phyloP scores from a whole-genome alignment of 2,797 vertebrate genomes.

The Streptopelia turtur region DNA sequence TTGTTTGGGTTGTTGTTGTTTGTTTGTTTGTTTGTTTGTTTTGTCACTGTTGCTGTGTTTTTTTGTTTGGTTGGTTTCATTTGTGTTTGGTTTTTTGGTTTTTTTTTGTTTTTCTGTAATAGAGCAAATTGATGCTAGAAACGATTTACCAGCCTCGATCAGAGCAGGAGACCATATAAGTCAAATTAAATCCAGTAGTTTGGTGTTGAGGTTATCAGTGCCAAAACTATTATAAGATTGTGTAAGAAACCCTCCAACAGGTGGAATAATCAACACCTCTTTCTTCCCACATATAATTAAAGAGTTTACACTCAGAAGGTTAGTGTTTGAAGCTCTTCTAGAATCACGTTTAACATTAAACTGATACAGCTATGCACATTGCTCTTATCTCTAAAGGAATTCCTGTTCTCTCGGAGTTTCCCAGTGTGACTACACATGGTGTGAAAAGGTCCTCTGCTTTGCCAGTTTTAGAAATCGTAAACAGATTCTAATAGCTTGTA shows the following conservation, averaged over 20 bases:
- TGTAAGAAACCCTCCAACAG: background rate
- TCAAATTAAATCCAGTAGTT: background rate
- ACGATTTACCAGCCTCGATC: background rate
- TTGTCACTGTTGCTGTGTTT: too few species aligned
- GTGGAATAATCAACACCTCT: background rate
- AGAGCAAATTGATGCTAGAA: background rate
- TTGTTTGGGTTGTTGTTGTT: background rate
- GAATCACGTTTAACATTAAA: background rate
- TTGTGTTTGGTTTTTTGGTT: too few species aligned
- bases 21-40: too few species aligned
- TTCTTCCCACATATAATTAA: background rate
- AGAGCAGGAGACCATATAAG: background rate
- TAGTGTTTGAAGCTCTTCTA: background rate
- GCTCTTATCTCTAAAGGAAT: background rate
- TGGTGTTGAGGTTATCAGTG: background rate
- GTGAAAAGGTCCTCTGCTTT: background rate
- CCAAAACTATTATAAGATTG: background rate
- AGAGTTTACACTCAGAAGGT: background rate
- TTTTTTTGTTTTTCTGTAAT: background rate
- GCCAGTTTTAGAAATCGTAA: background rate
- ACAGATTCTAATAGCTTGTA: background rate
- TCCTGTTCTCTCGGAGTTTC: background rate
- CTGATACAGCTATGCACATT: background rate
- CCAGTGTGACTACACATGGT: background rate
- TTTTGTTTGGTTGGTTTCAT: too few species aligned